Evolutionary conservation across 2,113 vertebrate species (phyloP).

Genomic region (Hippocampus zosterae): DNA sequence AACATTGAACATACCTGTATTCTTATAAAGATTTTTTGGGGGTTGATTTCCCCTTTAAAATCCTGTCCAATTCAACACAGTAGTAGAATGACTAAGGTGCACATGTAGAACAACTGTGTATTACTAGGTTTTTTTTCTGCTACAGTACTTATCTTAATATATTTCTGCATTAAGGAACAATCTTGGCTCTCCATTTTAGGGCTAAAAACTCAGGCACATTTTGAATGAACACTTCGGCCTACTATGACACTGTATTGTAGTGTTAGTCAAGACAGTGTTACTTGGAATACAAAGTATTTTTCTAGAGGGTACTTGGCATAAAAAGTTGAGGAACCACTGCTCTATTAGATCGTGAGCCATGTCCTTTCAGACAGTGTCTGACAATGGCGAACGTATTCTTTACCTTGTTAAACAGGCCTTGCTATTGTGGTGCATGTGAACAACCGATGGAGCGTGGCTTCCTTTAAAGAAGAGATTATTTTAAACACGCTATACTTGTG

Average conservation of each 20-base stretch:
- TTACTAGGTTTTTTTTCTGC: too few relatives aligned
- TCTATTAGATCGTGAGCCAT: conserved; percentile 6
- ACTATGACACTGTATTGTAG: background rate
- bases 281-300: background rate
- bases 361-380: conserved; percentile 41
- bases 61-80: too few relatives aligned
- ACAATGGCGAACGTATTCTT: conserved; percentile 69
- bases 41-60: too few relatives aligned
- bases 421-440: conserved; percentile 62
- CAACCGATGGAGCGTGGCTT: conserved; percentile 50
- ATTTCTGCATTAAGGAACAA: too few relatives aligned
- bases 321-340: background rate
- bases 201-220: background rate
- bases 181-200: background rate
- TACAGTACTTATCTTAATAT: too few relatives aligned
- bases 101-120: too few relatives aligned
- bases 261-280: background rate
- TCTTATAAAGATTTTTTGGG: too few relatives aligned
- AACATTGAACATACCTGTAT: too few relatives aligned
- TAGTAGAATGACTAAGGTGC: too few relatives aligned
- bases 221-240: background rate
- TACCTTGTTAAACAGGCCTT: conserved; percentile 66
- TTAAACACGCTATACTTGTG: conserved; percentile 52
- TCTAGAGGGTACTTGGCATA: too few relatives aligned
- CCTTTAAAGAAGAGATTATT: conserved; percentile 51